Evolutionary conservation across 2,797 vertebrate genomes (phyloP), one percentile per base, ranked within the genome.

Genomic region (Liparis tanakae): DNA sequence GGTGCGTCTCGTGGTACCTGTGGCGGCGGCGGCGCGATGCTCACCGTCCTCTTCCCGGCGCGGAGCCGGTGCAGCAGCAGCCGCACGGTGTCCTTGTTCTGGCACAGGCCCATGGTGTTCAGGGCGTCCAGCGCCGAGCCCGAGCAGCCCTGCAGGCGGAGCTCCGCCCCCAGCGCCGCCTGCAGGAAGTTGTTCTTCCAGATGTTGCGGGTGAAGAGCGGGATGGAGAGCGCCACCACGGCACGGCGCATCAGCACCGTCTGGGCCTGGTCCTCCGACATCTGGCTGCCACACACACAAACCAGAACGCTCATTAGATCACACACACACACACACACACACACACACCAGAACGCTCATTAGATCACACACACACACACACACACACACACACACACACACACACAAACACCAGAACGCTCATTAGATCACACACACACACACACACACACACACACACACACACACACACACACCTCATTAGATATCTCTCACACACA

Each of bases 151-250:
- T 92, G 90, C 39, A 86, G 80, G 1, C 89, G 88, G 1, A 93
- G 89, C 64, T 90, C 90, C 0, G 90, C 91, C 56, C 90, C 91
- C 54, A 93, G 79, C 39, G 90, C 84, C 0, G 91, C 90, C 84
- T 93, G 91, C 74, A 93, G 74, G 80, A 90, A 93, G 76, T 92
- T 93, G 79, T 91, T 92, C 79, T 85, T 91, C 88, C 90, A 93
- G 75, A 90, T 90, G 84, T 93, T 93, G 54, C 91, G 86, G 70
- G 90, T 91, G 84, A 93, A 93, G 7, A 93, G 91, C 1, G 90
- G 90, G 60, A 93, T 67, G 59, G 91, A 87, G 33, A 93, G 87
- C 0, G 90, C 87, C 73, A 91, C 84, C 78, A 93, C 84, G 0
- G 83, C 55, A 3, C 91, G 82, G 20, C 90, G 88, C 69, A 87